A percentile compares a stretch with the other conserved stretches of the same genome.
Evolutionary conservation across 2,797 vertebrate species (phyloP).

Genomic region (Eulemur rubriventer): DNA sequence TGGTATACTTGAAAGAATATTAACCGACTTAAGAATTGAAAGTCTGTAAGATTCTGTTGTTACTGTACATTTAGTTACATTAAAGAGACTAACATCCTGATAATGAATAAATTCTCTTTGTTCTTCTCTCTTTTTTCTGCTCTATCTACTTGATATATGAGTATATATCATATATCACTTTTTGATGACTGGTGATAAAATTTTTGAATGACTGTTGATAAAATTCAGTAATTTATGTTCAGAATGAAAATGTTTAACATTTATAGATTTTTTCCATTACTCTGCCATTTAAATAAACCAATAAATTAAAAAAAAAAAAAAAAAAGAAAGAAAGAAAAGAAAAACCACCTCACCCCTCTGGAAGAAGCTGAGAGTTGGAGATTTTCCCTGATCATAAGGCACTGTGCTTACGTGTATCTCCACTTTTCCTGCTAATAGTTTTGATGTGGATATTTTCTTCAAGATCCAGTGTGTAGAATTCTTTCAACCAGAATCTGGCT

Average conservation of each 20-base stretch:
- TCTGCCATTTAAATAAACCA: neutral
- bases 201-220: neutral
- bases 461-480: neutral
- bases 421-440: neutral
- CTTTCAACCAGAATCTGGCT: neutral
- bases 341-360: too few relatives aligned
- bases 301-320: neutral
- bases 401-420: too few relatives aligned
- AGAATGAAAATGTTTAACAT: neutral
- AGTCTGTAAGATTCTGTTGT: neutral
- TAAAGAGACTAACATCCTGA: neutral
- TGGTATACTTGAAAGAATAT: neutral
- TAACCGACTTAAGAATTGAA: neutral
- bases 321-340: too few relatives aligned
- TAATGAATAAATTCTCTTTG: neutral
- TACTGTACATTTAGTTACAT: neutral
- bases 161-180: too few relatives aligned
- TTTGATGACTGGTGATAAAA: too few relatives aligned
- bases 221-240: neutral
- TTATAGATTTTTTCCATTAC: too few relatives aligned
- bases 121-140: neutral
- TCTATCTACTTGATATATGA: neutral
- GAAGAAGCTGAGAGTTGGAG: neutral
- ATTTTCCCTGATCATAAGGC: too few relatives aligned
- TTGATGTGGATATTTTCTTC: neutral